Evolutionary conservation across 2,888 invertebrate species (phyloP).

Genomic region (Altica lythri): DNA sequence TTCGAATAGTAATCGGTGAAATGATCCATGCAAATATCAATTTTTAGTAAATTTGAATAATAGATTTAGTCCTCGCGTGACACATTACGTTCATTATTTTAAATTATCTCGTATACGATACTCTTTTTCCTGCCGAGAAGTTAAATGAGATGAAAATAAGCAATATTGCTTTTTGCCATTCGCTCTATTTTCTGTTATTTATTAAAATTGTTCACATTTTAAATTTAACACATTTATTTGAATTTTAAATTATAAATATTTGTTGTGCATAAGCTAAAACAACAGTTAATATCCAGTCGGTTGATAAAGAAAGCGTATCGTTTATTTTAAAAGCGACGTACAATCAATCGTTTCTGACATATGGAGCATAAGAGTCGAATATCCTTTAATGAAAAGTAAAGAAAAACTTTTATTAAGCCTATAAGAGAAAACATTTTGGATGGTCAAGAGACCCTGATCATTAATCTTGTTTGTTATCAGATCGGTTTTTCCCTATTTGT

Average conservation of each 20-base stretch:
- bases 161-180: conserved; percentile 15
- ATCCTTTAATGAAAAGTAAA: conserved; percentile 26
- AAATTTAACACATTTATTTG: not conserved
- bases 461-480: conserved; percentile 45
- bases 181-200: conserved; percentile 9
- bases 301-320: not conserved
- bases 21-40: conserved; percentile 42
- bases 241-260: not conserved
- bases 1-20: conserved; percentile 38
- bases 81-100: conserved; percentile 33
- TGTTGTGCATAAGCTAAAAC: no score
- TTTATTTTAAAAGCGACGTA: conserved; percentile 18
- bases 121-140: conserved; percentile 12
- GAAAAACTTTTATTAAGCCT: conserved; percentile 32
- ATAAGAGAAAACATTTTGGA: conserved; percentile 32
- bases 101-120: no score
- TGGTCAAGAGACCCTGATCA: conserved; percentile 30
- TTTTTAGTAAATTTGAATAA: conserved; percentile 42
- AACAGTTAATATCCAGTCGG: not conserved
- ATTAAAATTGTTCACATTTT: not conserved
- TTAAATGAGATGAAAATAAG: conserved; percentile 20
- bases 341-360: conserved; percentile 24
- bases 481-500: conserved; percentile 40
- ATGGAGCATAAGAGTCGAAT: conserved; percentile 16
- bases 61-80: conserved; percentile 30